A percentile compares a stretch with the other conserved stretches of the same genome.
phyloP scores from a whole-genome alignment of 53 echinoderm and acorn worm species.

The Temnopleurus reevesii region DNA sequence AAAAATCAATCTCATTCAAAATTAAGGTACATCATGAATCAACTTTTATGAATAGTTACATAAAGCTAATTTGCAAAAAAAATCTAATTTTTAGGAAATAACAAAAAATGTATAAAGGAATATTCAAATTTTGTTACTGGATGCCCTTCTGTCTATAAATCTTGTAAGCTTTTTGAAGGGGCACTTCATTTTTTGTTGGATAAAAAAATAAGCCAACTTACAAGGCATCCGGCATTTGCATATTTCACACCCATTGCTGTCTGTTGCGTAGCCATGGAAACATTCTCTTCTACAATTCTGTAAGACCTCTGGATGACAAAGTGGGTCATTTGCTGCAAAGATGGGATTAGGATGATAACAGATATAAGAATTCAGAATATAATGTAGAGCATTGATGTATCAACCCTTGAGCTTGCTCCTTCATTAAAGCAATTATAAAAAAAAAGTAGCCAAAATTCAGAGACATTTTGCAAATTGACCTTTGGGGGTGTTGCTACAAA shows the following conservation, averaged over 20 bases:
- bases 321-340: constrained; percentile 21
- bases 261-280: constrained; percentile 63
- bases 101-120: not conserved
- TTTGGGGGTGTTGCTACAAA: too few relatives aligned
- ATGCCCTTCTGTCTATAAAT: not conserved
- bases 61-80: not conserved
- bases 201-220: constrained; percentile 16
- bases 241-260: constrained; percentile 58
- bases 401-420: too few relatives aligned
- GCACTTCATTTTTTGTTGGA: not conserved
- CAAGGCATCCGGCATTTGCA: constrained; percentile 64
- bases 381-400: too few relatives aligned
- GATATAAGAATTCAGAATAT: too few relatives aligned
- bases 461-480: too few relatives aligned
- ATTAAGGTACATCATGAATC: too few relatives aligned
- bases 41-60: too few relatives aligned
- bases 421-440: too few relatives aligned
- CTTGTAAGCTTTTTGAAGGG: not conserved
- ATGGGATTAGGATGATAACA: not conserved
- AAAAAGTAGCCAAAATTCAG: too few relatives aligned
- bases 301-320: constrained; percentile 44
- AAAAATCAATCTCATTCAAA: too few relatives aligned
- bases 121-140: not conserved
- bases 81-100: not conserved
- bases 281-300: constrained; percentile 45